These are phyloP conservation scores for Phortica magna DNA, from an alignment of 2,888 invertebrate genomes.

Conservation along the genomic window DNA sequence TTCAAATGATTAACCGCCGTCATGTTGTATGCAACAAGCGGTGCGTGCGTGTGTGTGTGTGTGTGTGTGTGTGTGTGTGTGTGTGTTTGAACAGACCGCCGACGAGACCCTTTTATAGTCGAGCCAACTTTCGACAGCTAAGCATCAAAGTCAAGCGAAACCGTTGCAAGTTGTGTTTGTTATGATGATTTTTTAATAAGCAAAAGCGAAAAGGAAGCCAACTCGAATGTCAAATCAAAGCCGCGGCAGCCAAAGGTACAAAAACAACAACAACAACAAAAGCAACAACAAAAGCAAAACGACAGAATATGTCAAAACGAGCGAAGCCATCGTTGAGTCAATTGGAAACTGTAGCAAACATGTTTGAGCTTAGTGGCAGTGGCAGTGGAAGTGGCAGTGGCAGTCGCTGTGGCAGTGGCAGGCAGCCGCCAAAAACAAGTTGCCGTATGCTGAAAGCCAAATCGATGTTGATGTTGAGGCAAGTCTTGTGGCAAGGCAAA, in stretches of 20 bases:
- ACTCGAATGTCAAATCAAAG: conserved; percentile 57
- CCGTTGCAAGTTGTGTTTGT: conserved; percentile 56
- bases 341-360: conserved; percentile 24
- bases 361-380: not conserved
- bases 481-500: not conserved
- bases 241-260: conserved; percentile 49
- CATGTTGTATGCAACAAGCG: no score
- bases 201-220: not conserved
- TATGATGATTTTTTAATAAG: conserved; percentile 62
- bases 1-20: not conserved
- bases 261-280: not conserved
- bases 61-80: no score
- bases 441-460: conserved; percentile 4
- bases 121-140: conserved; percentile 54
- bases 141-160: conserved; percentile 70
- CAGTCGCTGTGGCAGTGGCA: conserved; percentile 8
- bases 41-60: no score
- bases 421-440: conserved; percentile 44
- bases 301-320: conserved; percentile 58
- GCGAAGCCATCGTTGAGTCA: conserved; percentile 18
- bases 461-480: not conserved
- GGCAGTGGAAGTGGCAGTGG: not conserved
- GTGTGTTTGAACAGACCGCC: no score
- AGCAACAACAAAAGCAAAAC: not conserved
- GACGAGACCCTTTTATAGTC: conserved; percentile 9